Evolutionary conservation across 2,113 vertebrate species (phyloP), one percentile per base, ranked within the genome.

Genomic region (Menura novaehollandiae): DNA sequence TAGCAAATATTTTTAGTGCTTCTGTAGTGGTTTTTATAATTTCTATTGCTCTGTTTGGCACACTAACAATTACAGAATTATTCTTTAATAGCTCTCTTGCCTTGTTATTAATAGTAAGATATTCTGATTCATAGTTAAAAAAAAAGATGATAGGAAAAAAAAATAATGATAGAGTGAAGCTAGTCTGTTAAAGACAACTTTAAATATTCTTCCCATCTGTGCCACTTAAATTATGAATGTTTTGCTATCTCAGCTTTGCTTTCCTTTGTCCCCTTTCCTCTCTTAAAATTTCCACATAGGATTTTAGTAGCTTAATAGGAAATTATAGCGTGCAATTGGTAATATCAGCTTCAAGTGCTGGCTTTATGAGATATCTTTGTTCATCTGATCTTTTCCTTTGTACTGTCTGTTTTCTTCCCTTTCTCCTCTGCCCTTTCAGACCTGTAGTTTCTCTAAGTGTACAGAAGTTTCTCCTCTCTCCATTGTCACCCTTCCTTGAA

Each of bases 41-140:
- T 60, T 76, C 27, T 8, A 0, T 83, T 74, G 6, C 82, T 82
- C 39, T 88, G 53, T 79, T 94, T 90, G 88, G 67, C 75, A 75
- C 17, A 8, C 44, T 68, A 8, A 60, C 49, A 73, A 27, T 89
- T 80, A 46, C 68, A 66, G 64, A 6, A 1, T 87, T 81, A 66
- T 20, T 81, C 52, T 56, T 89, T 59, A 89, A 71, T 89, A 75
- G 30, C 20, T 87, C 11, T 74, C 28, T 75, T 91, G 37, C 28
- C 30, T 71, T 89, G 74, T 74, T 94, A 85, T 82, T 93, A 92
- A 80, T 86, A 89, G 68, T 66, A 82, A 87, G 58, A 83, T 85
- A 75, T 2, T 73, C 63, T 80, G 83, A 86, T 83, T 89, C 77
- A 56, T 80, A 41, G 20, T 49, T 10, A 3, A 28, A 58, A 66